These are phyloP conservation scores for Aplidium turbinatum DNA, from an alignment of 23 tunicate species.

Conservation along the genomic window DNA sequence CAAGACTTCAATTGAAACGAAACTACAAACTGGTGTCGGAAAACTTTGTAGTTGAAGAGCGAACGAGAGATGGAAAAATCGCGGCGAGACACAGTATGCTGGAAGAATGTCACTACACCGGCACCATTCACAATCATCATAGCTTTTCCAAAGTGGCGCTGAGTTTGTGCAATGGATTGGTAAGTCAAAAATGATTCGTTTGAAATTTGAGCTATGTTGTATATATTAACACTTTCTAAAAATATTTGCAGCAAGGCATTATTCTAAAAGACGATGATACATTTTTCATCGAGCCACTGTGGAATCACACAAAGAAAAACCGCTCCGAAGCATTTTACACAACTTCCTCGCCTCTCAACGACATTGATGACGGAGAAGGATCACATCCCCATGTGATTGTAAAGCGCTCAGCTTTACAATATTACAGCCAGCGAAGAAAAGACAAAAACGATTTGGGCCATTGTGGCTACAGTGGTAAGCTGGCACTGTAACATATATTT, in stretches of 20 bases:
- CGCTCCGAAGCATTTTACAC: constrained; percentile 7
- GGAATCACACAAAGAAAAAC: constrained; percentile 69
- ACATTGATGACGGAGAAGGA: constrained; percentile 23
- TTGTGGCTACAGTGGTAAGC: constrained; percentile 69
- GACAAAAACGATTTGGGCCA: constrained; percentile 72
- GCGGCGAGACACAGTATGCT: constrained; percentile 50
- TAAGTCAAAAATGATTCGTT: constrained; percentile 30
- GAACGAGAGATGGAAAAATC: constrained; percentile 76
- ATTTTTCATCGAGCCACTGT: constrained; percentile 92
- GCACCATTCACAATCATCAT: constrained; percentile 84
- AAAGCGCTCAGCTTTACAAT: constrained; percentile 57
- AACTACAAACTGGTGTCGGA: constrained; percentile 87
- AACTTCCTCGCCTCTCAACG: constrained; percentile 21
- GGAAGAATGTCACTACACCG: constrained; percentile 87
- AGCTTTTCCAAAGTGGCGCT: constrained; percentile 87
- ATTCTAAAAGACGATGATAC: constrained; percentile 73
- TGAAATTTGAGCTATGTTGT: background rate
- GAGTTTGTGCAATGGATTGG: constrained; percentile 94
- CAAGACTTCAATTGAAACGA: constrained; percentile 63
- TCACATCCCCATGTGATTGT: constrained; percentile 88
- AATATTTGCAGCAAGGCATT: constrained; percentile 83
- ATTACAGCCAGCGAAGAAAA: constrained; percentile 53
- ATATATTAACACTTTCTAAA: background rate
- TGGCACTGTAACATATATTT: background rate
- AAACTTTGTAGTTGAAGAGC: constrained; percentile 80